phyloP scores from a whole-genome alignment of 2,888 invertebrate species.

The Cryptophagus acutangulus region DNA sequence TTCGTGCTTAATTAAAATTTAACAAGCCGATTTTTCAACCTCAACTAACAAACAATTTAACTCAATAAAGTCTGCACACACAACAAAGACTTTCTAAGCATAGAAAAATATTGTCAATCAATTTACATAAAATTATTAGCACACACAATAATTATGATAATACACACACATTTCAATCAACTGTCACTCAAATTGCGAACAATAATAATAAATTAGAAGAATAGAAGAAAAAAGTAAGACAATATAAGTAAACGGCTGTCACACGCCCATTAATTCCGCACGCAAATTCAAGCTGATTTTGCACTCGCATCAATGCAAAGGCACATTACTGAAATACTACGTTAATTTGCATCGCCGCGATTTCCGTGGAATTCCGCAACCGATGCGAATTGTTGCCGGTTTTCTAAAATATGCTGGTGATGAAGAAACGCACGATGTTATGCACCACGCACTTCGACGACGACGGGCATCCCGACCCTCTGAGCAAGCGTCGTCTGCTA shows the following conservation, averaged over 20 bases:
- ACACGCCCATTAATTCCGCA: slow-evolving; percentile 28
- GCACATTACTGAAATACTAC: slow-evolving; percentile 15
- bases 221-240: too few relatives aligned
- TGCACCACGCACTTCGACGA: slow-evolving; percentile 28
- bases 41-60: too few relatives aligned
- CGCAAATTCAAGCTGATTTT: slow-evolving; percentile 21
- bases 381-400: slow-evolving; percentile 17
- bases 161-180: slow-evolving; percentile 12
- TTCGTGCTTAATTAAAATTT: neutral
- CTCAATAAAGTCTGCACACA: too few relatives aligned
- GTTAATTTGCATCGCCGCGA: too few relatives aligned
- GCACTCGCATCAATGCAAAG: too few relatives aligned
- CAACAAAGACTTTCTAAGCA: too few relatives aligned
- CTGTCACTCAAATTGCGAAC: slow-evolving; percentile 14
- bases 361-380: slow-evolving; percentile 12
- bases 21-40: too few relatives aligned
- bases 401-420: slow-evolving; percentile 9
- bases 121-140: too few relatives aligned
- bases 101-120: too few relatives aligned
- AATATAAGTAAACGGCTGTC: slow-evolving; percentile 21
- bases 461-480: slow-evolving; percentile 31
- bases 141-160: slow-evolving; percentile 3
- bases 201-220: slow-evolving; percentile 12
- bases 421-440: neutral
- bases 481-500: slow-evolving; percentile 34